Evolutionary conservation across 2,113 vertebrate genomes (phyloP).

Genomic region (Neogobius melanostomus): DNA sequence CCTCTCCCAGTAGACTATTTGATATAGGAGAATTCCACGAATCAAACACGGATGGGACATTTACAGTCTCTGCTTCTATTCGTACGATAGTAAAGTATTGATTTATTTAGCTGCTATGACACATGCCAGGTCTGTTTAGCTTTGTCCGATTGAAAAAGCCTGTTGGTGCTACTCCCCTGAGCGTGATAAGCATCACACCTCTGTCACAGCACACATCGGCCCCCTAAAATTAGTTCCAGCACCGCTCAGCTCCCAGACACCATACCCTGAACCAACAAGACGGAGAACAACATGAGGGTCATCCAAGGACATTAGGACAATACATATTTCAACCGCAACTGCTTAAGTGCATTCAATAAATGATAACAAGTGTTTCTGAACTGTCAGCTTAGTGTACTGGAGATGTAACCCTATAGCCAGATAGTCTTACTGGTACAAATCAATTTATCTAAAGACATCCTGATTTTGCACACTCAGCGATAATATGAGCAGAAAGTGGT

Average conservation of each 20-base stretch:
- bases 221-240: slow-evolving; percentile 57
- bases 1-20: too few relatives aligned
- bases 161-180: slow-evolving; percentile 37
- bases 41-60: neutral
- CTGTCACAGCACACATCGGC: slow-evolving; percentile 46
- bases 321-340: neutral
- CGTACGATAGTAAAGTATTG: neutral
- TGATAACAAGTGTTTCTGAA: neutral
- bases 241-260: slow-evolving; percentile 18
- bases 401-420: slow-evolving; percentile 21
- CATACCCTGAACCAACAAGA: slow-evolving; percentile 10
- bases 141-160: slow-evolving; percentile 28
- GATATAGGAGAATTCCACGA: too few relatives aligned
- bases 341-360: neutral
- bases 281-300: slow-evolving; percentile 19
- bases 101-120: slow-evolving; percentile 16
- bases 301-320: slow-evolving; percentile 18
- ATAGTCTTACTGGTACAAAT: slow-evolving; percentile 26
- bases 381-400: slow-evolving; percentile 20
- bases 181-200: slow-evolving; percentile 67
- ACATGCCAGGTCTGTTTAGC: slow-evolving; percentile 14
- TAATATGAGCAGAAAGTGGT: slow-evolving; percentile 20
- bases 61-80: neutral
- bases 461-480: slow-evolving; percentile 41
- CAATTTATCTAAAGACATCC: slow-evolving; percentile 37